Conservation (phyloP, 2,888 invertebrate species). For the Leucozona laternaria region DNA sequence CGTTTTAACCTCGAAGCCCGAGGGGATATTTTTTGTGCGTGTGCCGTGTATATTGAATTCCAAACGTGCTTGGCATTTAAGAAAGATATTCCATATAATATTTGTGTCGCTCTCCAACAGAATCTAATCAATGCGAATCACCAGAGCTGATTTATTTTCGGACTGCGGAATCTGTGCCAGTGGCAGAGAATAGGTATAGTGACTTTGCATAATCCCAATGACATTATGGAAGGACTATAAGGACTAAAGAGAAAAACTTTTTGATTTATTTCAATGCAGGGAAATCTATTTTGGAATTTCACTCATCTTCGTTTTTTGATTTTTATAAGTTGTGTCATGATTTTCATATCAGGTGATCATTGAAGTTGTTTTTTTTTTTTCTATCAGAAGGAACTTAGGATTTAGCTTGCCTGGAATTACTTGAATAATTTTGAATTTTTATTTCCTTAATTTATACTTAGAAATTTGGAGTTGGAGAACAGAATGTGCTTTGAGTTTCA, state of each 20-base stretch:
- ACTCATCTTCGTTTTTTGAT: conserved; percentile 7
- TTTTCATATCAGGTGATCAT: neutral
- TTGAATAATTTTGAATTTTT: neutral
- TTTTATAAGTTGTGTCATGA: conserved; percentile 7
- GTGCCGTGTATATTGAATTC: conserved; percentile 67
- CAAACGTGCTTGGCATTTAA: conserved; percentile 67
- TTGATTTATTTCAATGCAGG: conserved; percentile 7
- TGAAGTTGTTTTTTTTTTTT: neutral
- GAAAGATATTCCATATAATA: conserved; percentile 57
- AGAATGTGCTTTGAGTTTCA: neutral
- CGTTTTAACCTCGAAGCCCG: neutral
- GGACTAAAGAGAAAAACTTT: neutral
- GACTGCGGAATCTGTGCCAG: conserved; percentile 11
- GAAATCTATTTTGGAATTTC: conserved; percentile 1
- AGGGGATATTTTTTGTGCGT: conserved; percentile 48
- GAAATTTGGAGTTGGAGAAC: neutral
- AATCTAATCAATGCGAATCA: conserved; percentile 74
- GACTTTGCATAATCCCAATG: conserved; percentile 43
- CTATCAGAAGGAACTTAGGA: neutral
- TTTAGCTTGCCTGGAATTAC: neutral
- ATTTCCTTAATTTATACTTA: neutral
- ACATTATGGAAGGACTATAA: neutral
- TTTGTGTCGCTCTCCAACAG: conserved; percentile 39
- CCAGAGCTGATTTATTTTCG: conserved; percentile 63
- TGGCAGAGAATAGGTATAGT: neutral